Base-by-base conservation (phyloP, 1,140 invertebrate species). In the Microplitis mediator region DNA sequence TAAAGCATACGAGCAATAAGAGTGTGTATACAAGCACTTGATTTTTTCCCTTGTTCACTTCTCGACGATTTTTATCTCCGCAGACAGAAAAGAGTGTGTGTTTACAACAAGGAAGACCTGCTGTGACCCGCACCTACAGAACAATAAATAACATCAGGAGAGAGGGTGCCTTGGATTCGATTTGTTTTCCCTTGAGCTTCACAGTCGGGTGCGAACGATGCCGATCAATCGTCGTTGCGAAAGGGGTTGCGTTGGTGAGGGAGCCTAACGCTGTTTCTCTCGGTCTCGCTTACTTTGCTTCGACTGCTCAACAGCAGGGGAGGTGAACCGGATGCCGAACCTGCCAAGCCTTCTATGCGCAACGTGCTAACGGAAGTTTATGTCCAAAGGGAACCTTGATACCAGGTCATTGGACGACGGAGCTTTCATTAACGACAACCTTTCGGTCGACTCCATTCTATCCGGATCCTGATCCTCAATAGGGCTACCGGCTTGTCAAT, bases 361-460 rank as follows among this genome's bases (percentile, higher is more conserved):
- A 65, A 34, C 58, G n/a, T 50, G 31, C 50, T 63, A 72, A 52
- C 74, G 74, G 70, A 75, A 72, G 71, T 75, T 68, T 68, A 74
- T 71, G 56, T 67, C 69, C 69, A 68, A 67, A 62, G 63, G 63
- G 50, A 71, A 36, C 8, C 39, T 11, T 11, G 39, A 71, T 71
- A 65, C 31, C 58, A 11, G 9, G 4, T 36, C 35, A 36, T 36
- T 45, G 39, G 39, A 45, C 8, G 11, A 11, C 6, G 11, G 39
- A 45, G 39, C 39, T 45, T 45, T 45, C 39, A 45, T 45, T 45
- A 45, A 45, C 39, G 11, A 45, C 39, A 45, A 45, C 39, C 39
- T 45, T 45, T 45, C 5, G 16, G 34, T 35, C 9, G 6, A 45
- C 6, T 45, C 39, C 39, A 45, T 45, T 45, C 39, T 45, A 2